These are phyloP conservation scores for Cepaea hortensis DNA, from an alignment of 2,888 invertebrate species.

Conservation along the genomic window DNA sequence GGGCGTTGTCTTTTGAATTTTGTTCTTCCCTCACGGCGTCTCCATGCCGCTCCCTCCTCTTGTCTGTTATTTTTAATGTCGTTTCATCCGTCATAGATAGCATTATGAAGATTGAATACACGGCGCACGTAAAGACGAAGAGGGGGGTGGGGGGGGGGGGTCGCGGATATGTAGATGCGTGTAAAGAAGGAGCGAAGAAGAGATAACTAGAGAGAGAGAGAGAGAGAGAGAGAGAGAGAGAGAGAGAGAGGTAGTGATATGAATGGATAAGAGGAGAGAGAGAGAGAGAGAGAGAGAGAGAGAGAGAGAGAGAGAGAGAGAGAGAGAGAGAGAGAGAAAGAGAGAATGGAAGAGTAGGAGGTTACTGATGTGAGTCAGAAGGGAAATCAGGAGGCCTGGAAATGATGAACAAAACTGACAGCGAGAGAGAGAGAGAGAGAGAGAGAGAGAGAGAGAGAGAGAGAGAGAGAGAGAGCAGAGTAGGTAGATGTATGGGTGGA, in stretches of 20 bases:
- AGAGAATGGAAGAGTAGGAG: too few relatives aligned
- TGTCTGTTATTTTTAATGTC: not conserved
- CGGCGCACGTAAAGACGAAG: not conserved
- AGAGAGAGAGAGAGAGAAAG: not conserved
- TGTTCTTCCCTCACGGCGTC: not conserved
- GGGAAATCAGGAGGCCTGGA: not conserved
- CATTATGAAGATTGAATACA: not conserved
- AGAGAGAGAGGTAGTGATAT: not conserved
- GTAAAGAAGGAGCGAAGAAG: not conserved
- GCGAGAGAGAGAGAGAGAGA: not conserved
- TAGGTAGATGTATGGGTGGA: not conserved
- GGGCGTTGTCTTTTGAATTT: constrained; percentile 8
- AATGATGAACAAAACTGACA: too few relatives aligned
- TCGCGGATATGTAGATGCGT: not conserved
- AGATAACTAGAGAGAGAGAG: not conserved
- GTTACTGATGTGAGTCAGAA: not conserved
- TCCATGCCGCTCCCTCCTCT: not conserved
- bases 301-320: not conserved
- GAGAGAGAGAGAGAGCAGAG: not conserved
- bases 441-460: not conserved
- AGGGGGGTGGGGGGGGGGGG: not conserved
- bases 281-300: not conserved
- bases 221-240: too few relatives aligned
- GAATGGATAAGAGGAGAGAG: not conserved
- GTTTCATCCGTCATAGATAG: not conserved